Conservation (phyloP, 2,797 vertebrate genomes). For the Hemitrygon akajei region DNA sequence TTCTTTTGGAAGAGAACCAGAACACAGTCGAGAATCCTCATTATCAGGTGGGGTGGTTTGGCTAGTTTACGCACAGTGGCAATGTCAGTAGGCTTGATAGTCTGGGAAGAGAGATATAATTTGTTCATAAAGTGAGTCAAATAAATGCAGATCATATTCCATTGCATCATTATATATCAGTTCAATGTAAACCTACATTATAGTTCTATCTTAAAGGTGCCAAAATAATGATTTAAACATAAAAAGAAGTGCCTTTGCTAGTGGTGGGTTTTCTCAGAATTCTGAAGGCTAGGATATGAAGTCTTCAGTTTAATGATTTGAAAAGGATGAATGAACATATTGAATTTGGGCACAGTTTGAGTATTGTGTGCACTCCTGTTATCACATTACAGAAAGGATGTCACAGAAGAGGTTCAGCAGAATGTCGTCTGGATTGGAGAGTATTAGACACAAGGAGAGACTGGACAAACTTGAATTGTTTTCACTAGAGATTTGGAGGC, state of each 20-base stretch:
- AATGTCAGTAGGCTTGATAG: slow-evolving; percentile 67
- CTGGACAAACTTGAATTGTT: too few species aligned
- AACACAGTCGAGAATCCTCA: slow-evolving; percentile 74
- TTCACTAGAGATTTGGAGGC: too few species aligned
- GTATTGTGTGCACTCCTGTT: too few species aligned
- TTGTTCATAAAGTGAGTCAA: too few species aligned
- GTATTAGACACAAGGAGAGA: too few species aligned
- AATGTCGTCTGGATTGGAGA: too few species aligned
- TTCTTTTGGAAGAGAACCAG: slow-evolving; percentile 69
- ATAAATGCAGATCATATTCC: too few species aligned
- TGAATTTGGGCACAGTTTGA: too few species aligned
- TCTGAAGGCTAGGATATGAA: background rate
- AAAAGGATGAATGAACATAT: background rate
- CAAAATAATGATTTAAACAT: background rate
- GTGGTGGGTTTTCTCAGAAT: background rate
- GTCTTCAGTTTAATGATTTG: background rate
- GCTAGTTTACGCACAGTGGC: slow-evolving; percentile 73
- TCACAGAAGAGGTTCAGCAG: too few species aligned
- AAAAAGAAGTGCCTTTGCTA: too few species aligned
- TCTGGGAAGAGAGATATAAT: slow-evolving; percentile 49
- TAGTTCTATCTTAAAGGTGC: background rate
- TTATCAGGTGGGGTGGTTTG: slow-evolving; percentile 74
- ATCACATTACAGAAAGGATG: too few species aligned
- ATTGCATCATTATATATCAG: too few species aligned
- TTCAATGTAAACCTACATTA: background rate